Conservation (phyloP, 2,113 vertebrate genomes). For the Ariopsis seemanni region DNA sequence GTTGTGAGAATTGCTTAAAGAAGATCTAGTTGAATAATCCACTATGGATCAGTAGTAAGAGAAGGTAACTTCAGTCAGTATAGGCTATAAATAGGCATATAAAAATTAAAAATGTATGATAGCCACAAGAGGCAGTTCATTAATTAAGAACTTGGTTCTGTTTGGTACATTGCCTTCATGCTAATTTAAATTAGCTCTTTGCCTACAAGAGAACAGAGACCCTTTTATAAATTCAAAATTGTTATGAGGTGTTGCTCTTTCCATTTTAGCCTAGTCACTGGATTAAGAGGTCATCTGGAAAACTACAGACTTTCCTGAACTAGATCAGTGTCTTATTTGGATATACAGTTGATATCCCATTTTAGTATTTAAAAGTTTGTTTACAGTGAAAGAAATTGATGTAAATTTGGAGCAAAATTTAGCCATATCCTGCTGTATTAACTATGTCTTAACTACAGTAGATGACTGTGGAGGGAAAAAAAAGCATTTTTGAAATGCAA, state of each 20-base stretch:
- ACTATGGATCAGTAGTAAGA: constrained; percentile 25
- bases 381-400: no score
- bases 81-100: background rate
- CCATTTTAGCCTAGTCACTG: background rate
- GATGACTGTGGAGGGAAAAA: no score
- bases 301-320: background rate
- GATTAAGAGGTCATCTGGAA: background rate
- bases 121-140: constrained; percentile 19
- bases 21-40: background rate
- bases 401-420: no score
- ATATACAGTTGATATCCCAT: background rate
- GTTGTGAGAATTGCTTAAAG: background rate
- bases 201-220: background rate
- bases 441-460: no score
- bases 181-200: background rate
- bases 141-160: constrained; percentile 1
- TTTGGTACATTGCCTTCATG: background rate
- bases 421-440: no score
- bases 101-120: constrained; percentile 8
- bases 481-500: no score
- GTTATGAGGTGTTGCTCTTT: constrained; percentile 1
- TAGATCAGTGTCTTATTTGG: background rate
- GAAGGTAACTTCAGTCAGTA: background rate
- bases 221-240: background rate
- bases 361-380: background rate